Base-by-base conservation (phyloP, 2,113 vertebrate genomes). In the Siniperca knerii region DNA sequence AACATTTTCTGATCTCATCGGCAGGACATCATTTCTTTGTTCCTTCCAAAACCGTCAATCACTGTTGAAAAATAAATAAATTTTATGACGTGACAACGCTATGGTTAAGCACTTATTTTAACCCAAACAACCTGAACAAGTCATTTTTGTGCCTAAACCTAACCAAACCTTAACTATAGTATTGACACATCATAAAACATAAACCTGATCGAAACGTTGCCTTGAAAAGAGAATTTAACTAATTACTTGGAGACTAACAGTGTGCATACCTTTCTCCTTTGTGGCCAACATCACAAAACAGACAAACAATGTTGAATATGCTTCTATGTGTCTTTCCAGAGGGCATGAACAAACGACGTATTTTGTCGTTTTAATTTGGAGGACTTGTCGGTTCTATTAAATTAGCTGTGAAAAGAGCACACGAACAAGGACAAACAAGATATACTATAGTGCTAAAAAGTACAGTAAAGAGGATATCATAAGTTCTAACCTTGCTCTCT, bases 401-500 rank as follows among this genome's bases (percentile, higher is more conserved):
- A 40, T 54, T 29, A 18, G 74, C 46, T 57, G 23, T 2, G 1
- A 72, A 21, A 76, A 20, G 37, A 60, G 20, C 37, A 52, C n/a
- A 73, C 15, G 46, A 67, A 44, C 16, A 44, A 66, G 20, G 12
- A 81, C 35, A 85, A 55, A 85, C 42, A 54, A 46, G 42, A 44
- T 69, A 25, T 42, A 65, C 18, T 76, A 70, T 25, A 72, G 25
- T 57, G 52, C 29, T 52, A 37, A 40, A 6, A 40, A 8, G 6
- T 40, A 40, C 64, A 44, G 4, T 6, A 29, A 83, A 71, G 55
- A 83, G 84, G 84, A 92, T 90, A 79, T 79, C 48, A 65, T 68
- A 50, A 85, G 40, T 75, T 84, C 48, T 72, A 82, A 85, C 81
- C 61, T 82, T 21, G n/a, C 35, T 79, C 82, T 66, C 21, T 72